Percentiles rank a stretch among this genome's conserved stretches.
Evolutionary conservation across 2,113 vertebrate genomes (phyloP).

Genomic region (Laterallus jamaicensis): DNA sequence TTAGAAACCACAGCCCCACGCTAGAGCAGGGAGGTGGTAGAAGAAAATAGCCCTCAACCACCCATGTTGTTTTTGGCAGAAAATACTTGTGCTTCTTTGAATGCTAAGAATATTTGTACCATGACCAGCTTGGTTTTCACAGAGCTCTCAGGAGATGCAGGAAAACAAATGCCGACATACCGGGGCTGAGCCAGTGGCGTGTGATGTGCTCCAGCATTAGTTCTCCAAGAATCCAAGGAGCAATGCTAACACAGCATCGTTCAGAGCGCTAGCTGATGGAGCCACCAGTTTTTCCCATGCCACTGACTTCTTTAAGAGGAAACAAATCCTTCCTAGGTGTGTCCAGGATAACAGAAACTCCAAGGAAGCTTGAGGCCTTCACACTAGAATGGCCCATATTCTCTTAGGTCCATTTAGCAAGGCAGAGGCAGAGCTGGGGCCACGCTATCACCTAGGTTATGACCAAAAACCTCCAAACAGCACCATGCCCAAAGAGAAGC

Average conservation of each 20-base stretch:
- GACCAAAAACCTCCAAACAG: background rate
- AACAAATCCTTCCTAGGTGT: background rate
- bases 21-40: background rate
- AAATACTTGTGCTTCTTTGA: background rate
- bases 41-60: background rate
- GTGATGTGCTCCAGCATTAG: no score
- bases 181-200: background rate
- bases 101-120: conserved; percentile 16
- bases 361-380: background rate
- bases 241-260: fast-evolving
- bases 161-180: background rate
- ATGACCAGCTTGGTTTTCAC: background rate
- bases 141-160: background rate
- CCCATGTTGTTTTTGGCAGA: conserved; percentile 34
- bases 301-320: background rate
- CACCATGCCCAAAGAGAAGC: background rate
- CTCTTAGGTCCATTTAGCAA: background rate
- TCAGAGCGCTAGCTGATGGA: background rate
- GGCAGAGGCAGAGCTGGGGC: background rate
- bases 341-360: background rate
- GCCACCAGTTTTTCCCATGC: background rate
- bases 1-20: background rate
- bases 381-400: fast-evolving
- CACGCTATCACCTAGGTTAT: fast-evolving
- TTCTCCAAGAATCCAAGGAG: background rate